Evolutionary conservation across 2,113 vertebrate genomes (phyloP).

Genomic region (Athene cunicularia): DNA sequence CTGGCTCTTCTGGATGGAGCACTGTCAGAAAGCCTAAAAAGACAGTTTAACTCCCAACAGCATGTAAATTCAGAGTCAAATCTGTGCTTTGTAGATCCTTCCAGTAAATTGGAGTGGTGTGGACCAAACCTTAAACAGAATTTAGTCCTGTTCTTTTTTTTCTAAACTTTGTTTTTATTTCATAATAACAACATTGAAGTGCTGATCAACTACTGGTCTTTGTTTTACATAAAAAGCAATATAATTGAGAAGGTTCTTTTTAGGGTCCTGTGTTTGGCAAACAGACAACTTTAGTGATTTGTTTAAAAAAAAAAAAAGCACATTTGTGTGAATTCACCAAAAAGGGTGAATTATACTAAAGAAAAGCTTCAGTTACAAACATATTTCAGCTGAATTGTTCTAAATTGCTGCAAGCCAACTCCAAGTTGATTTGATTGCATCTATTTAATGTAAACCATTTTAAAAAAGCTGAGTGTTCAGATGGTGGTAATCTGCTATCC

Average conservation of each 20-base stretch:
- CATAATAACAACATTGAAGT: rapidly evolving
- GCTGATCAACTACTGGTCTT: background rate
- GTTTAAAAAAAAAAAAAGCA: background rate
- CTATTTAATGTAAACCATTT: background rate
- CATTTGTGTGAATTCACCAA: background rate
- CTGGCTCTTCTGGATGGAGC: background rate
- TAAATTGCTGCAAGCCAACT: background rate
- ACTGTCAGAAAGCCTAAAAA: background rate
- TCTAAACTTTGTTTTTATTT: background rate
- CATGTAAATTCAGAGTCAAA: background rate
- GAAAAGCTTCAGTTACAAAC: background rate
- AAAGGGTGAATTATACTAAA: background rate
- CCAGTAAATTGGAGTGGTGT: background rate
- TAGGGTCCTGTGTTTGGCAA: background rate
- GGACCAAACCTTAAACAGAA: background rate
- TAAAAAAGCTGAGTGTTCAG: background rate
- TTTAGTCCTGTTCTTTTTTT: background rate
- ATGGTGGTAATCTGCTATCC: background rate
- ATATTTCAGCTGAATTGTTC: background rate
- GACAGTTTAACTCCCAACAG: background rate
- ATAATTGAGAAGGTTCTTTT: background rate
- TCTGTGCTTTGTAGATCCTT: background rate
- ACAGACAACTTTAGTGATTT: background rate
- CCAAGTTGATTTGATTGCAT: background rate
- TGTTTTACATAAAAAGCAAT: background rate